phyloP scores from a whole-genome alignment of 2,797 vertebrate species.

The Etheostoma nigrum region DNA sequence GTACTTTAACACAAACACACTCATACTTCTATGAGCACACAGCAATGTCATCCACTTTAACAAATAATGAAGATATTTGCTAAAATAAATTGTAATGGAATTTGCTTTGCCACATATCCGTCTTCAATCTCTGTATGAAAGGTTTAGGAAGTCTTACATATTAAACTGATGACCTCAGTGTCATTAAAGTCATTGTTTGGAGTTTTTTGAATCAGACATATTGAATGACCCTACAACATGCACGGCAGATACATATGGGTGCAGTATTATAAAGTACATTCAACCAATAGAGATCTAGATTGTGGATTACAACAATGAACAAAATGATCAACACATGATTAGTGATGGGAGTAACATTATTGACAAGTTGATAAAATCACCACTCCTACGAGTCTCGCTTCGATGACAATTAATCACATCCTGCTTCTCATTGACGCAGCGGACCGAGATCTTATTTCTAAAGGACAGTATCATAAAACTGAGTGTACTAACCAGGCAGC shows the following conservation, averaged over 20 bases:
- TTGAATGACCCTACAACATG: background rate
- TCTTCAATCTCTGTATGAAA: accelerated
- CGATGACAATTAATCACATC: slow-evolving; percentile 23
- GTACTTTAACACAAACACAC: background rate
- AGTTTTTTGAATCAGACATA: background rate
- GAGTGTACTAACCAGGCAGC: slow-evolving; percentile 28
- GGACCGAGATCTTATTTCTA: slow-evolving; percentile 6
- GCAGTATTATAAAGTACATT: background rate
- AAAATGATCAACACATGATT: background rate
- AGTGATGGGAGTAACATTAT: slow-evolving; percentile 29
- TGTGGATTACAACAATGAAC: background rate
- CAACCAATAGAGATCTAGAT: background rate
- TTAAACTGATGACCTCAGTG: background rate
- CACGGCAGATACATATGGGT: background rate
- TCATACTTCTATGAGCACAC: background rate
- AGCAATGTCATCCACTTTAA: background rate
- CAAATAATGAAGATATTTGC: background rate
- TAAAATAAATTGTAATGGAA: slow-evolving; percentile 14
- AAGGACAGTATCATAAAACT: slow-evolving; percentile 10
- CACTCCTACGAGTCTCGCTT: slow-evolving; percentile 32
- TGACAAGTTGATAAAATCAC: slow-evolving; percentile 28
- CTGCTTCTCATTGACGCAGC: background rate
- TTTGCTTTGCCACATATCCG: background rate
- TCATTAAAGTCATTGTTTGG: background rate
- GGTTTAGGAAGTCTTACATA: accelerated